These are phyloP conservation scores for Megalops atlanticus DNA, from an alignment of 2,113 vertebrate species.

Conservation along the genomic window DNA sequence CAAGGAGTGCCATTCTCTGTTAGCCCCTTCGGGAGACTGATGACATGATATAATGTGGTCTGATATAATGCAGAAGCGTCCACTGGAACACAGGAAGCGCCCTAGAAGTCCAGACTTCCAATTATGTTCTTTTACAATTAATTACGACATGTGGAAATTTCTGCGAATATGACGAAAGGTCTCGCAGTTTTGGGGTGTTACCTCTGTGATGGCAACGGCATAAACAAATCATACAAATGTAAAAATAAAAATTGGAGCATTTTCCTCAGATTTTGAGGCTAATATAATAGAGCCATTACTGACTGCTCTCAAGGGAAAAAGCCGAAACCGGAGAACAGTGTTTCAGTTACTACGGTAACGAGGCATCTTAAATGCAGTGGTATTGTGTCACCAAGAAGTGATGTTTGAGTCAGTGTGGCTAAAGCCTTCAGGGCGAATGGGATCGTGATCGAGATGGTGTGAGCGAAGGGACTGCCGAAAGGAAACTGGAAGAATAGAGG, in stretches of 20 bases:
- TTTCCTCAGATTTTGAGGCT: not conserved
- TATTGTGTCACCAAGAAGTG: not conserved
- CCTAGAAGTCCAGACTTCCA: not conserved
- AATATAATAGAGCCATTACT: not conserved
- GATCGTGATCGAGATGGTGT: not conserved
- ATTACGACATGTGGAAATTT: not conserved
- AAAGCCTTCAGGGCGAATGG: slow-evolving; percentile 6
- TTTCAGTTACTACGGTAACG: slow-evolving; percentile 17
- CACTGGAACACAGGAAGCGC: not conserved
- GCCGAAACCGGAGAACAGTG: slow-evolving; percentile 6
- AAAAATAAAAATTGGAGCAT: not conserved
- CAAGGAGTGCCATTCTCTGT: not conserved
- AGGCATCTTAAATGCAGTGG: not conserved
- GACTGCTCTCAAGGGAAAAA: not conserved
- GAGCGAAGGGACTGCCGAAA: not conserved
- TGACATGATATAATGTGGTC: not conserved
- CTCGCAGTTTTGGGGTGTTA: not conserved
- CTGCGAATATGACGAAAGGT: not conserved
- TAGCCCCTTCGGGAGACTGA: not conserved
- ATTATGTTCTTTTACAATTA: not conserved
- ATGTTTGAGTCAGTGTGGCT: not conserved
- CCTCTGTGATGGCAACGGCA: not conserved
- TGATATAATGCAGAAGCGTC: not conserved
- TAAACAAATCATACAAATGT: not conserved
- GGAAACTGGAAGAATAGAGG: not conserved